Evolutionary conservation across 2,888 invertebrate genomes (phyloP).

Genomic region (Synanthedon myopaeformis): DNA sequence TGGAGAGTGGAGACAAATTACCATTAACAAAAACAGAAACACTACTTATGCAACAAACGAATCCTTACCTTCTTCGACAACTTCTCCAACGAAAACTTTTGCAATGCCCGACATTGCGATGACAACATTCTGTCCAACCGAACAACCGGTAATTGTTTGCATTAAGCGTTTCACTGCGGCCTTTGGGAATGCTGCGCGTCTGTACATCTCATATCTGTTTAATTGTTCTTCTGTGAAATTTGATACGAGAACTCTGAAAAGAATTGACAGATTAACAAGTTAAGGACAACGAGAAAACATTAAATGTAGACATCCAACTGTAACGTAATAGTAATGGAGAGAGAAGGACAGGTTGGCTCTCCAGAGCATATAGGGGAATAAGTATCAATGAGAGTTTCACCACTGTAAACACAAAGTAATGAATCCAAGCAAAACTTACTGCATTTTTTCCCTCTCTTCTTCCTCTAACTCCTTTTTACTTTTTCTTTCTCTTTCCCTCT

Average conservation of each 20-base stretch:
- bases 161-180: conserved; percentile 96
- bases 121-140: conserved; percentile 98
- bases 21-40: too few species aligned
- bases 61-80: conserved; percentile 92
- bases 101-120: conserved; percentile 99
- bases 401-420: too few species aligned
- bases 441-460: conserved; percentile 96
- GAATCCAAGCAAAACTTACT: conserved; percentile 71
- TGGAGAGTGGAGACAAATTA: too few species aligned
- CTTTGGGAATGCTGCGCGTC: conserved; percentile 97
- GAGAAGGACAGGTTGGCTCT: too few species aligned
- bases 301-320: neutral
- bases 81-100: conserved; percentile 98
- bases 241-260: conserved; percentile 90
- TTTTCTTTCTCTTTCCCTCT: conserved; percentile 76
- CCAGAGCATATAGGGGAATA: too few species aligned
- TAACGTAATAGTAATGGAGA: too few species aligned
- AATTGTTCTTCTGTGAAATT: conserved; percentile 99
- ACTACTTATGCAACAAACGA: too few species aligned
- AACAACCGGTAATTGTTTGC: conserved; percentile 97
- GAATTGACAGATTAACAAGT: neutral
- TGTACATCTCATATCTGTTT: conserved; percentile 98
- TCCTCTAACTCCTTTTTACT: conserved; percentile 89
- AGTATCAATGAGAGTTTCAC: too few species aligned
- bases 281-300: neutral